Conservation (phyloP, 2,797 vertebrate species). For the Cossypha niveicapilla region DNA sequence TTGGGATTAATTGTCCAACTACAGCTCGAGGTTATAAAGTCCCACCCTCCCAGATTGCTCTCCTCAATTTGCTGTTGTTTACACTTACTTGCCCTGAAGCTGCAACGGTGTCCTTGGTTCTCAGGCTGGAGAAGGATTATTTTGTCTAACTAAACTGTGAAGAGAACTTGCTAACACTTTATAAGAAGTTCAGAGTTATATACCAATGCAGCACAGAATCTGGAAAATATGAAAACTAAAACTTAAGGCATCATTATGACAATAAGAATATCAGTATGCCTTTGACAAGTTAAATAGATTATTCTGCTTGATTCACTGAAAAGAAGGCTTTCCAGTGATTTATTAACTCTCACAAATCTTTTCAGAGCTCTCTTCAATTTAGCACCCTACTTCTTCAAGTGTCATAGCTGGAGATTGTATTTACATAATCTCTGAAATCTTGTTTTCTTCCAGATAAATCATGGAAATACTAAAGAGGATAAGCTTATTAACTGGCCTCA, state of each 20-base stretch:
- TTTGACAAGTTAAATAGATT: slow-evolving; percentile 18
- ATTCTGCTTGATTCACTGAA: neutral
- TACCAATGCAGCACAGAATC: neutral
- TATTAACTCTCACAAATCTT: slow-evolving; percentile 15
- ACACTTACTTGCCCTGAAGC: accelerated
- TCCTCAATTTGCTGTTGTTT: neutral
- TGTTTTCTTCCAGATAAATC: neutral
- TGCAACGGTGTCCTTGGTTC: neutral
- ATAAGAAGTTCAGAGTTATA: neutral
- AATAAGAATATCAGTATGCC: neutral
- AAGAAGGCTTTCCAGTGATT: neutral
- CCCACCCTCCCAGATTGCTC: neutral
- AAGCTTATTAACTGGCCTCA: neutral
- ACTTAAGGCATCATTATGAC: neutral
- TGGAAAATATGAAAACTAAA: neutral
- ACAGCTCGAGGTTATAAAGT: neutral
- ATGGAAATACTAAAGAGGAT: neutral
- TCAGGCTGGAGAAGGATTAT: neutral
- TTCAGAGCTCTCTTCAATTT: neutral
- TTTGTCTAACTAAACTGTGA: neutral
- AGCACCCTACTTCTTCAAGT: neutral
- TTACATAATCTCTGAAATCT: slow-evolving; percentile 2
- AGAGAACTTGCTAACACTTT: neutral
- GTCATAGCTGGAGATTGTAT: neutral
- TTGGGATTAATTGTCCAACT: neutral